A percentile compares a stretch with the other conserved stretches of the same genome.
Conservation (phyloP, 2,797 vertebrate species). For the Euphonia xanthogaster region DNA sequence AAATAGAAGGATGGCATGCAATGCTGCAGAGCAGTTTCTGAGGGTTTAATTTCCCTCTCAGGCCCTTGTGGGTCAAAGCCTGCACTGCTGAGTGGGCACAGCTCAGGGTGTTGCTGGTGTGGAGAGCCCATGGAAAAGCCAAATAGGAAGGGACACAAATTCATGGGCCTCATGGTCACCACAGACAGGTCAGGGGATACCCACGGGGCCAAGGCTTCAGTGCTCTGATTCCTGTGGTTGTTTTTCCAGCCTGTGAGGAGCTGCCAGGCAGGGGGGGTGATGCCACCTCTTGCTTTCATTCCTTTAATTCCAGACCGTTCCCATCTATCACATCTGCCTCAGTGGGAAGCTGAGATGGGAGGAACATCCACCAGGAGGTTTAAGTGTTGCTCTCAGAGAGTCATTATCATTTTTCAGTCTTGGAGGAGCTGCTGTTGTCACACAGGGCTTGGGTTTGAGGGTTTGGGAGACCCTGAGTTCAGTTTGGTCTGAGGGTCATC, state of each 20-base stretch:
- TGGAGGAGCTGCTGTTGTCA: not conserved
- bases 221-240: not conserved
- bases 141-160: not conserved
- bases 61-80: not conserved
- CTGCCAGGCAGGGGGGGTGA: not conserved
- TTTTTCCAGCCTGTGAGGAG: not conserved
- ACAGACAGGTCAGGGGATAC: not conserved
- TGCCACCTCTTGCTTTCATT: not conserved
- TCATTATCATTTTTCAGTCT: not conserved
- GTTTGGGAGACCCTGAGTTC: accelerated
- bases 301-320: not conserved
- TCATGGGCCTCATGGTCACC: not conserved
- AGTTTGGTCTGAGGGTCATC: accelerated
- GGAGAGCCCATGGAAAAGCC: not conserved
- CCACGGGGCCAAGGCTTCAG: not conserved
- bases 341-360: not conserved
- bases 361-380: not conserved
- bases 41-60: not conserved
- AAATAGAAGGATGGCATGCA: not conserved
- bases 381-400: not conserved
- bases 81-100: accelerated
- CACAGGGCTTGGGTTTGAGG: not conserved
- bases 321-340: not conserved
- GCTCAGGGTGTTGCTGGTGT: not conserved
- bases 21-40: not conserved